Evolutionary conservation across 2,888 invertebrate species (phyloP), one percentile per base, ranked within the genome.

Genomic region (Andrena flavipes): DNA sequence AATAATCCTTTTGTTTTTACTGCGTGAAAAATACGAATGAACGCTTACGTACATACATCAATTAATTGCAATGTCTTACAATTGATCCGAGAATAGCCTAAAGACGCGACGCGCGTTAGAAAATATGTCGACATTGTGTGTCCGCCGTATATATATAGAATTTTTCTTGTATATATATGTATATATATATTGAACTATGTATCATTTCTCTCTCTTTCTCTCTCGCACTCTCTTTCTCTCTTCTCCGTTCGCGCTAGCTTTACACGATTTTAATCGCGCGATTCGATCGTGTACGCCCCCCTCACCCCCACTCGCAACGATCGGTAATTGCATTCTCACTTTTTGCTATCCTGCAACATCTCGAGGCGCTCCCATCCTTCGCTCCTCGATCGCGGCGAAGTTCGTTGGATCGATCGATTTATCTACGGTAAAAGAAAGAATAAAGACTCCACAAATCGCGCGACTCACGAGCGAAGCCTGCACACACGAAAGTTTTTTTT

Each of bases 21-120:
- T 89, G 90, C 91, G 90, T 92, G 92, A 93, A 93, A 93, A 93
- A 93, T 93, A 93, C 92, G 93, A 92, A 92, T 92, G 93, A 93
- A 93, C 92, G 93, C 93, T 93, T 93, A 93, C 90, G 91, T 92
- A 87, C 87, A 90, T 91, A 90, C 90, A 91, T 91, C 90, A 90
- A 92, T 92, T 92, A 91, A 92, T 93, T 90, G 90, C 91, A 90
- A 91, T 91, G 90, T 90, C 90, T 91, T 92, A 91, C 90, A 90
- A 89, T 91, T 91, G 90, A 90, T 92, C 90, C 89, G 91, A 92
- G 91, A 92, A 91, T 92, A 92, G 88, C 91, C 91, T 92, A 92
- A 91, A 91, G 90, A 92, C 92, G 92, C 91, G 92, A 91, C 91
- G 88, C 89, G 89, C 90, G 90, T 88, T 90, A 87, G 89, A 89